phyloP scores from a whole-genome alignment of 2,113 vertebrate genomes.

The Nibea albiflora region DNA sequence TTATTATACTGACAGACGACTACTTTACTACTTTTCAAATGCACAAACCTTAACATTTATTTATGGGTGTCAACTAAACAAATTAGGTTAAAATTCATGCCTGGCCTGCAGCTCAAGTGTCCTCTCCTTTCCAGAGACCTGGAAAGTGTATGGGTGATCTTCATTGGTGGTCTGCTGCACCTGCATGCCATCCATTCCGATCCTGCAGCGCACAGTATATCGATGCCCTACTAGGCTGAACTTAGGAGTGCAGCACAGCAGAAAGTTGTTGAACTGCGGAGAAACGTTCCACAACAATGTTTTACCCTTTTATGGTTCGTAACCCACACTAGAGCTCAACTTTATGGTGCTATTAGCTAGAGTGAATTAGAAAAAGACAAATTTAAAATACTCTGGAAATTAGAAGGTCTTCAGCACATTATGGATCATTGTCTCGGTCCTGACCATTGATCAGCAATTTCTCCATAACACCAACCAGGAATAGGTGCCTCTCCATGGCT shows the following conservation, averaged over 20 bases:
- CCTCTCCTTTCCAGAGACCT: constrained; percentile 93
- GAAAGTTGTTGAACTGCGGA: constrained; percentile 94
- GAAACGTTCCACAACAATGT: neutral
- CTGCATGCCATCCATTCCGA: constrained; percentile 93
- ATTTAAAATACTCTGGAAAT: neutral
- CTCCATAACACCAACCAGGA: constrained; percentile 82
- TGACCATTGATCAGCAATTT: no score
- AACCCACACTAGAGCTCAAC: neutral
- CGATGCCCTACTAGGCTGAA: constrained; percentile 94
- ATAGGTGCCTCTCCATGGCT: constrained; percentile 92
- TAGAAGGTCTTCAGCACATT: neutral
- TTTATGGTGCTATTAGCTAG: no score
- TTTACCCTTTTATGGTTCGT: neutral
- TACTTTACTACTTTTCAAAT: neutral
- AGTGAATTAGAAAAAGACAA: no score
- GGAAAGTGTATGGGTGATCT: constrained; percentile 92
- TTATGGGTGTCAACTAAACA: no score
- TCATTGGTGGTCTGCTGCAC: constrained; percentile 92
- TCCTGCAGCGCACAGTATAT: constrained; percentile 90
- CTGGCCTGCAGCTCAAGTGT: constrained; percentile 93
- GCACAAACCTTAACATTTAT: no score
- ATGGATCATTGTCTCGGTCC: neutral
- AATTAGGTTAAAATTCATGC: constrained; percentile 66
- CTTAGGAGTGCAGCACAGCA: constrained; percentile 94
- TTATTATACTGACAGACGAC: neutral